Evolutionary conservation across 2,888 invertebrate genomes (phyloP).

Genomic region (Caenorhabditis imperialis): DNA sequence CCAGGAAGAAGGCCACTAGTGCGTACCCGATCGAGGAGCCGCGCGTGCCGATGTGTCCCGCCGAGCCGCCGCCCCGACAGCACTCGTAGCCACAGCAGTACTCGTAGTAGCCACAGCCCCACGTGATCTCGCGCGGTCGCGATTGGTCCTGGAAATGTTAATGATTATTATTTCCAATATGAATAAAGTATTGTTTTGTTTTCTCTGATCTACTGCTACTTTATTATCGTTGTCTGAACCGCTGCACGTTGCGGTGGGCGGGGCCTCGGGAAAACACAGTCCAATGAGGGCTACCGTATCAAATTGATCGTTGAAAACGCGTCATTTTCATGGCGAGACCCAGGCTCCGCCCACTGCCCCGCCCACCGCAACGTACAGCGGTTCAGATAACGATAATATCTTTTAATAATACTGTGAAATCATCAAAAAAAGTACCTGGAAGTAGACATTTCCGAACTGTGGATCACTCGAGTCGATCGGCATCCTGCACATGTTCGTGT

Average conservation of each 20-base stretch:
- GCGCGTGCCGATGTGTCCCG: constrained; percentile 20
- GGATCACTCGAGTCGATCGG: constrained; percentile 73
- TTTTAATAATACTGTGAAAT: background rate
- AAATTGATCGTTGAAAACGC: too few species aligned
- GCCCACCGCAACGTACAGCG: too few species aligned
- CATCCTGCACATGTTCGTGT: constrained; percentile 75
- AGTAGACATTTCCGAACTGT: constrained; percentile 75
- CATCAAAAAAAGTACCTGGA: constrained; percentile 58
- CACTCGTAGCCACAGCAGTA: constrained; percentile 77
- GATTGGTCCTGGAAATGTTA: constrained; percentile 66
- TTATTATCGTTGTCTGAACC: too few species aligned
- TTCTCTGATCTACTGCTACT: too few species aligned
- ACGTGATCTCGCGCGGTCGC: constrained; percentile 76
- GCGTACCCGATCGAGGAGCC: constrained; percentile 61
- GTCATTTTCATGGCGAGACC: too few species aligned
- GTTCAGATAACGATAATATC: too few species aligned
- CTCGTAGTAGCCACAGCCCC: constrained; percentile 75
- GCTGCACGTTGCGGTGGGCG: too few species aligned
- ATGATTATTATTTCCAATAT: too few species aligned
- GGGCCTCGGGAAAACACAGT: too few species aligned
- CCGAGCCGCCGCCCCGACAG: constrained; percentile 55
- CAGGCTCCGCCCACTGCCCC: background rate
- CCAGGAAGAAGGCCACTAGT: constrained; percentile 35
- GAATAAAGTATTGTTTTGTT: too few species aligned
- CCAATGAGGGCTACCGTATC: too few species aligned